Evolutionary conservation across 2,797 vertebrate species (phyloP).

Genomic region (Hypotaenidia philippensis): DNA sequence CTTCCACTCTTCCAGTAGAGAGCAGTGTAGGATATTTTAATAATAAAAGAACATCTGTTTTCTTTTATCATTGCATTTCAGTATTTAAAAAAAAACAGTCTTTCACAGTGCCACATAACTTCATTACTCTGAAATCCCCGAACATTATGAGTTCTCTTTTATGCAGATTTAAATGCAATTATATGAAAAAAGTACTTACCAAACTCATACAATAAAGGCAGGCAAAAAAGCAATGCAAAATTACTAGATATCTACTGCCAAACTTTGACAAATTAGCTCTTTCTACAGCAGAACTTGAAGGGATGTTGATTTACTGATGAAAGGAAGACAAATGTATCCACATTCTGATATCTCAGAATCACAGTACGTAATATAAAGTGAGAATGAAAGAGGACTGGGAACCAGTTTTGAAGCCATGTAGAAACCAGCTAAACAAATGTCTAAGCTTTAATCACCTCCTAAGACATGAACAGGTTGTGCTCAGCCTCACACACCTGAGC

Average conservation of each 20-base stretch:
- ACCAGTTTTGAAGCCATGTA: not conserved
- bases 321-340: not conserved
- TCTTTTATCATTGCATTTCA: not conserved
- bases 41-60: not conserved
- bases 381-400: not conserved
- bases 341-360: not conserved
- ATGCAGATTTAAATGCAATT: not conserved
- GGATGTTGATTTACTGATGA: constrained; percentile 1
- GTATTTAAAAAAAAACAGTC: not conserved
- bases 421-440: not conserved
- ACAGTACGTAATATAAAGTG: not conserved
- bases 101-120: not conserved
- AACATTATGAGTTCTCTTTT: not conserved
- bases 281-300: not conserved
- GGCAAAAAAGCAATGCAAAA: not conserved
- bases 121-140: not conserved
- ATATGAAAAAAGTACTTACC: not conserved
- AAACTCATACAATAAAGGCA: not conserved
- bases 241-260: not conserved
- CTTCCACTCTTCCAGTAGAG: constrained; percentile 77
- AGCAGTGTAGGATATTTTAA: constrained; percentile 74
- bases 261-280: not conserved
- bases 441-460: not conserved
- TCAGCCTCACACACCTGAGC: accelerated
- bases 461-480: not conserved